Base-by-base conservation (phyloP, 2,797 vertebrate genomes). In the Sternotherus odoratus region DNA sequence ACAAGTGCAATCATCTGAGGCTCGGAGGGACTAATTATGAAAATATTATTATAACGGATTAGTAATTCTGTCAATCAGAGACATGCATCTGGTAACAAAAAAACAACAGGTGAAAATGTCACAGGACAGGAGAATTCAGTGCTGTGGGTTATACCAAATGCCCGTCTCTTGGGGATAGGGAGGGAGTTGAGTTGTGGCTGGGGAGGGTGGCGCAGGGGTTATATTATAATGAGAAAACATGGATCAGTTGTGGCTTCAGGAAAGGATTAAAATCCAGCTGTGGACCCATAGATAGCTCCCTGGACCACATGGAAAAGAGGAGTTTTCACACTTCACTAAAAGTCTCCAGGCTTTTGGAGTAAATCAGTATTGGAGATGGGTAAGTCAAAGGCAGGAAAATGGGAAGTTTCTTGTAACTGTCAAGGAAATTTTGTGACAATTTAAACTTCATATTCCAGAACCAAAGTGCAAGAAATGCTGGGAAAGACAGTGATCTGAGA, bases 41-140 rank as follows among this genome's bases (percentile, higher is more conserved):
- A 98, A 98, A 98, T 98, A 97, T 95, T 95, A 98, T 98, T 98
- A 97, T 83, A 96, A 97, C 97, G 96, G 98, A 98, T 98, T 98
- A 98, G 97, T 95, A 95, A 97, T 97, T 96, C 97, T 98, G 98
- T 98, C 98, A 98, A 95, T 98, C 98, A 98, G 95, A 97, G 86
- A 93, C 87, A 96, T 88, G 90, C 89, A 96, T 94, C 95, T 94
- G 92, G 97, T 96, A 97, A 96, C 93, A 96, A 91, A 96, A 93
- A 96, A 94, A 94, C 82, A 95, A 86, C 46, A 94, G 97, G 95
- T 94, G 95, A 97, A 97, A 97, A 95, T 97, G 97, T 96, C 97
- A 97, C 89, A 97, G 95, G 96, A 98, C 93, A 93, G 92, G 92
- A 98, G 94, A 92, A 94, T 92, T 89, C 86, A 86, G 80, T 95